A percentile compares a stretch with the other conserved stretches of the same genome.
phyloP scores from a whole-genome alignment of 2,888 invertebrate genomes.

The Physocephala rufipes region DNA sequence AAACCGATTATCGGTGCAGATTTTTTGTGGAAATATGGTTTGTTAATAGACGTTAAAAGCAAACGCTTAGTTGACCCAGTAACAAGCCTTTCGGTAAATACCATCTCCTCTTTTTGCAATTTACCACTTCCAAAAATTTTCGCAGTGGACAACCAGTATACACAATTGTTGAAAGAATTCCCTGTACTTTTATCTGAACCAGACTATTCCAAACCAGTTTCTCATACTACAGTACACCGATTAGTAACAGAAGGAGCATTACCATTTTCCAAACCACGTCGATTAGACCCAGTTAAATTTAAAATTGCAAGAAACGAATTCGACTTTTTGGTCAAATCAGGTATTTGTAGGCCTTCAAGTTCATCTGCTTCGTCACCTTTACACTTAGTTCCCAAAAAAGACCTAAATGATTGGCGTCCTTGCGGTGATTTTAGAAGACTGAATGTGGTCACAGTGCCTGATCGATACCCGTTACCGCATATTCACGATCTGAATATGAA shows the following conservation, averaged over 20 bases:
- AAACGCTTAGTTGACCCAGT: slow-evolving; percentile 11
- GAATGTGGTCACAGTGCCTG: too few relatives aligned
- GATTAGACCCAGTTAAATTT: not conserved
- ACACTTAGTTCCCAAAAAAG: too few relatives aligned
- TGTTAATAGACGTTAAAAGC: slow-evolving; percentile 3
- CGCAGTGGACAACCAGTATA: slow-evolving; percentile 11
- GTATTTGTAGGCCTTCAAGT: too few relatives aligned
- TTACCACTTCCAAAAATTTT: slow-evolving; percentile 21
- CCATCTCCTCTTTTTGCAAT: not conserved
- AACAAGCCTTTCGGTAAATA: slow-evolving; percentile 13
- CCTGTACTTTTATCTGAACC: not conserved
- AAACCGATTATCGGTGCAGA: slow-evolving; percentile 31
- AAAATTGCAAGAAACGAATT: slow-evolving; percentile 17
- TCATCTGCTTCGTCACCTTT: too few relatives aligned
- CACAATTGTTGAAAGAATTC: slow-evolving; percentile 13
- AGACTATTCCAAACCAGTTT: slow-evolving; percentile 18
- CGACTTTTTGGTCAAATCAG: slow-evolving; percentile 11
- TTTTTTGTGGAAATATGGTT: slow-evolving; percentile 25
- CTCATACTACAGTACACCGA: slow-evolving; percentile 20
- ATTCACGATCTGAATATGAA: too few relatives aligned
- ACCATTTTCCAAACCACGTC: slow-evolving; percentile 24
- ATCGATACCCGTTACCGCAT: too few relatives aligned
- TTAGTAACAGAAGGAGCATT: slow-evolving; percentile 15
- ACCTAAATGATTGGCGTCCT: too few relatives aligned
- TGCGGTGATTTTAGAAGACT: too few relatives aligned